A percentile compares a stretch with the other conserved stretches of the same genome.
Evolutionary conservation across 1,140 invertebrate genomes (phyloP).

Genomic region (Eumeta japonica): DNA sequence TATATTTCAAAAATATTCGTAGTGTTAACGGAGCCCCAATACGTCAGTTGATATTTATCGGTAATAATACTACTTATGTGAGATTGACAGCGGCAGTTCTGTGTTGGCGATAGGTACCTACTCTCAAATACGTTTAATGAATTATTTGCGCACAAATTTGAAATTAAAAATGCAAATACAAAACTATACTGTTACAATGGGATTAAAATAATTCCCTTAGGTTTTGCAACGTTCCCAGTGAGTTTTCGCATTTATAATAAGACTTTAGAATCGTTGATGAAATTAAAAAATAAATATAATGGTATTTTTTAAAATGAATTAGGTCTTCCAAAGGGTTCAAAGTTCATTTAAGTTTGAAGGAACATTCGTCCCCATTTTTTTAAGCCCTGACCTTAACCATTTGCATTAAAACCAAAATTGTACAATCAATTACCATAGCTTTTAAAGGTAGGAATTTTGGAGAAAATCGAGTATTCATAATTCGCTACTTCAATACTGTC

Average conservation of each 20-base stretch:
- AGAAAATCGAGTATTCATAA: no score
- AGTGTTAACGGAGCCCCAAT: not conserved
- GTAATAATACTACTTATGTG: not conserved
- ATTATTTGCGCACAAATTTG: not conserved
- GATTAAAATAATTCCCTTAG: not conserved
- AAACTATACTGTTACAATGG: not conserved
- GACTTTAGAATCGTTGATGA: not conserved
- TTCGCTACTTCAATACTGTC: no score
- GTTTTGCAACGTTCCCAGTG: not conserved
- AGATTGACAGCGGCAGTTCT: not conserved
- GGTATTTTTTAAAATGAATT: not conserved
- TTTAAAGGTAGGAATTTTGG: no score
- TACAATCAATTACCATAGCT: no score
- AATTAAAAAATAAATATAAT: not conserved
- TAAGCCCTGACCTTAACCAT: constrained; percentile 17
- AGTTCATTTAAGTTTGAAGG: constrained; percentile 1
- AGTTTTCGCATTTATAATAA: not conserved
- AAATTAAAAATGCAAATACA: not conserved
- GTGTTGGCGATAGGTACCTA: not conserved
- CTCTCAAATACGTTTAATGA: not conserved
- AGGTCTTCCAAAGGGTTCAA: not conserved
- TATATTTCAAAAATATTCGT: not conserved
- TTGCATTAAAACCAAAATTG: no score
- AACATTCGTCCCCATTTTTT: constrained; percentile 11
- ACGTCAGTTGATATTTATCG: not conserved